phyloP scores from a whole-genome alignment of 2,113 vertebrate genomes.

The Mellivora capensis region DNA sequence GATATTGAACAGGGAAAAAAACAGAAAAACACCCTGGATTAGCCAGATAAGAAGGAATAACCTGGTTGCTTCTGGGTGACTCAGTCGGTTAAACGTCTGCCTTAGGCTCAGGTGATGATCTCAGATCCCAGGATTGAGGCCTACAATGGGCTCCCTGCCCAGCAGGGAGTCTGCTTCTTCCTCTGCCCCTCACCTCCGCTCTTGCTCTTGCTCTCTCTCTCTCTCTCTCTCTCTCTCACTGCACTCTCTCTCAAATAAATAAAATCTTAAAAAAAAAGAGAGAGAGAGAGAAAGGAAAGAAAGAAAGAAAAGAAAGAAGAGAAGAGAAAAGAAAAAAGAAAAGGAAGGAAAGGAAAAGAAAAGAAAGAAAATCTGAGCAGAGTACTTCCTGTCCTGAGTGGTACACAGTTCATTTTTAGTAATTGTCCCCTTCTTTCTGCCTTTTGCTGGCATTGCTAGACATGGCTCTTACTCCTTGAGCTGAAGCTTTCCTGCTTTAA shows the following conservation, averaged over 20 bases:
- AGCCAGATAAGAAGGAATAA: background rate
- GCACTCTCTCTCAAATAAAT: background rate
- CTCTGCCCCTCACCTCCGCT: background rate
- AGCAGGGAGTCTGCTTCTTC: background rate
- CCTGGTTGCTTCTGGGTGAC: too few species aligned
- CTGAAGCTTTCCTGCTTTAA: background rate
- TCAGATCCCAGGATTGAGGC: background rate
- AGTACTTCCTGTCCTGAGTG: background rate
- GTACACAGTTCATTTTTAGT: background rate
- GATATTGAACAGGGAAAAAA: background rate
- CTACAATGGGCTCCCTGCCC: background rate
- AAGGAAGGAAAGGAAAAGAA: too few species aligned
- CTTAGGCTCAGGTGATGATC: background rate
- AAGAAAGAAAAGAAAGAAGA: too few species aligned
- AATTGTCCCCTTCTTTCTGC: background rate
- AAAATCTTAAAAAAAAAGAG: background rate
- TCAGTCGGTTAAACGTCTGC: background rate
- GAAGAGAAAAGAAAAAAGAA: background rate
- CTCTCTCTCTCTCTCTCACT: background rate
- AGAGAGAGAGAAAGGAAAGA: background rate
- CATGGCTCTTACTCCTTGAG: background rate
- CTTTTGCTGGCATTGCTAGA: background rate
- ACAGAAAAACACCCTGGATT: too few species aligned
- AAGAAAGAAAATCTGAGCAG: background rate
- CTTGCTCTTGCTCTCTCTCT: background rate